Percentiles rank a stretch among this genome's conserved stretches.
These are phyloP conservation scores for Tetraodon nigroviridis DNA, from an alignment of 2,113 vertebrate species.

Conservation along the genomic window DNA sequence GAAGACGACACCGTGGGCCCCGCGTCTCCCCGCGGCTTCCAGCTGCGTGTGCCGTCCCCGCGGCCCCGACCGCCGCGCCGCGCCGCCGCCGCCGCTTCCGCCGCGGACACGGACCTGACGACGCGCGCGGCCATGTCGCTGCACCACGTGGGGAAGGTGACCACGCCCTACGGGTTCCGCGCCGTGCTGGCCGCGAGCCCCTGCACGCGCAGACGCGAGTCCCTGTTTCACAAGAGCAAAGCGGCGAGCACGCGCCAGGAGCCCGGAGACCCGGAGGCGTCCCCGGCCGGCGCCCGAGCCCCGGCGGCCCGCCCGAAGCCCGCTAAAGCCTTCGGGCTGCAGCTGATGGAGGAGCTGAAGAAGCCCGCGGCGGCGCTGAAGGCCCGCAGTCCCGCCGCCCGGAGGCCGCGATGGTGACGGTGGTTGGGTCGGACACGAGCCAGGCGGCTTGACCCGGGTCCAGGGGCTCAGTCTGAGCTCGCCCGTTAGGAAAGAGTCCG, in stretches of 20 bases:
- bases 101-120: constrained; percentile 1
- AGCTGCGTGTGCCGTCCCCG: neutral
- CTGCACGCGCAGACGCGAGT: constrained; percentile 53
- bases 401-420: neutral
- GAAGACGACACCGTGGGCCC: neutral
- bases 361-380: constrained; percentile 22
- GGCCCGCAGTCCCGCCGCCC: constrained; percentile 8
- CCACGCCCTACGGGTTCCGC: constrained; percentile 62
- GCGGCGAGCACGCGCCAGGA: neutral
- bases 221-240: constrained; percentile 58
- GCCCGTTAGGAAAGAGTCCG: too few species aligned
- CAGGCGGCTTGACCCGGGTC: too few species aligned
- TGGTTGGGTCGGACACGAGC: too few species aligned
- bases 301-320: neutral
- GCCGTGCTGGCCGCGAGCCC: constrained; percentile 57
- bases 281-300: neutral
- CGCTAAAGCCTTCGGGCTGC: constrained; percentile 12
- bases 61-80: neutral
- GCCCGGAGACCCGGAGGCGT: accelerated
- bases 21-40: neutral
- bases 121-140: constrained; percentile 60
- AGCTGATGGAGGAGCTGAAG: constrained; percentile 37
- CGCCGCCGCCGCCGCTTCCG: accelerated
- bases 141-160: constrained; percentile 57
- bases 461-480: too few species aligned